phyloP scores from a whole-genome alignment of 2,797 vertebrate species.

The Pitangus sulphuratus region DNA sequence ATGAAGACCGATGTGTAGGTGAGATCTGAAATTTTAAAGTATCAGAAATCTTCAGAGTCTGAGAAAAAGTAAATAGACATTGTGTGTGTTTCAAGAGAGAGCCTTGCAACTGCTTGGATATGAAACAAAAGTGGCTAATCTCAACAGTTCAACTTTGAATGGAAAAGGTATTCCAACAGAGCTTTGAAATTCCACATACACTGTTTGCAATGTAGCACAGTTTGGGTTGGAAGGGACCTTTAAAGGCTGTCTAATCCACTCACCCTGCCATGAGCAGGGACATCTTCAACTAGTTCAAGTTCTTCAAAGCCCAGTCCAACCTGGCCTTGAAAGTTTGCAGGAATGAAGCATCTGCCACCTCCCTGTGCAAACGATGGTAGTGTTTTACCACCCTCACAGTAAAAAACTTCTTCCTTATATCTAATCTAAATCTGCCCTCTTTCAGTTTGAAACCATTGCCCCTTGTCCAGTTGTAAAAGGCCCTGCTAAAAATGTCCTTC shows the following conservation, averaged over 20 bases:
- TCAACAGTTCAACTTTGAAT: background rate
- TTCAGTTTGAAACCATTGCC: background rate
- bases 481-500: background rate
- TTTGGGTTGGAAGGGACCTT: background rate
- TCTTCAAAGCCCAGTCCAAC: accelerated
- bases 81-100: background rate
- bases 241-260: background rate
- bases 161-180: background rate
- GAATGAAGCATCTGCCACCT: background rate
- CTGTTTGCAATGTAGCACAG: accelerated
- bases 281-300: background rate
- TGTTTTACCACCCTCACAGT: background rate
- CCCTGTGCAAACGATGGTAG: background rate
- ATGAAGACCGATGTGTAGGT: background rate
- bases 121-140: background rate
- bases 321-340: background rate
- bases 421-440: background rate
- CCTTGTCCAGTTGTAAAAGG: background rate
- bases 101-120: background rate
- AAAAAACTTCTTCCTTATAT: background rate
- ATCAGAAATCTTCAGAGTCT: background rate
- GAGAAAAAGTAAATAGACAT: background rate
- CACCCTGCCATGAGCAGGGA: background rate
- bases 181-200: background rate
- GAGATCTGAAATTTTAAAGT: background rate